Conservation (phyloP, 2,113 vertebrate genomes). For the Taxidea taxus region DNA sequence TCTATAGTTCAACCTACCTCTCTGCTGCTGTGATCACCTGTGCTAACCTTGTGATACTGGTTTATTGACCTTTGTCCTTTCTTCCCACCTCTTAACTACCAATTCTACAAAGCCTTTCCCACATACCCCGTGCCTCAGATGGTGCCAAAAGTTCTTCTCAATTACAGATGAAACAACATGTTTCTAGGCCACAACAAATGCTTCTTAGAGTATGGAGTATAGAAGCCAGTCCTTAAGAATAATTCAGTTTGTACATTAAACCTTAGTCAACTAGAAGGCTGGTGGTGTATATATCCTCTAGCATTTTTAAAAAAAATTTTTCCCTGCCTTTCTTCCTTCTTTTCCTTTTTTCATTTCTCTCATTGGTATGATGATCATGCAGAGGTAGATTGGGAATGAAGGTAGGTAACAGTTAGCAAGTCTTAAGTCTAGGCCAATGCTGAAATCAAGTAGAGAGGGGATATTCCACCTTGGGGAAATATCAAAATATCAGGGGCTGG, state of each 20-base stretch:
- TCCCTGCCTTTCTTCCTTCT: background rate
- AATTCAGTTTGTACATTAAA: slow-evolving; percentile 28
- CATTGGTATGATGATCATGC: background rate
- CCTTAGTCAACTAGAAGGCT: background rate
- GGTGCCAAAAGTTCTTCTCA: background rate
- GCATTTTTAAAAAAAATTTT: background rate
- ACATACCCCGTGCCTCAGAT: background rate
- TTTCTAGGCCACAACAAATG: background rate
- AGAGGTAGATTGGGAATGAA: slow-evolving; percentile 19
- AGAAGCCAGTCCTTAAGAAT: slow-evolving; percentile 27
- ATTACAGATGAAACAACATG: background rate
- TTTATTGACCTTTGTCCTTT: slow-evolving; percentile 13
- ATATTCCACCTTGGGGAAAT: background rate
- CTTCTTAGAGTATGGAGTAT: background rate
- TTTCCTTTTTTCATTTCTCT: slow-evolving; percentile 38
- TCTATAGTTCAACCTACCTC: background rate
- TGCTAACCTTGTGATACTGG: background rate
- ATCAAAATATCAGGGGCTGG: background rate
- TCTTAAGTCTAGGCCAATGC: background rate
- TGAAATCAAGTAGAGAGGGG: slow-evolving; percentile 16
- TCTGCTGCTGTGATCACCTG: background rate
- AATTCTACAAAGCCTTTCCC: slow-evolving; percentile 21
- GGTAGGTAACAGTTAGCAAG: background rate
- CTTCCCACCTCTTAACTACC: background rate
- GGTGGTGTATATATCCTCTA: background rate